Conservation (phyloP, 1,140 invertebrate species). For the Kradibia gibbosae region DNA sequence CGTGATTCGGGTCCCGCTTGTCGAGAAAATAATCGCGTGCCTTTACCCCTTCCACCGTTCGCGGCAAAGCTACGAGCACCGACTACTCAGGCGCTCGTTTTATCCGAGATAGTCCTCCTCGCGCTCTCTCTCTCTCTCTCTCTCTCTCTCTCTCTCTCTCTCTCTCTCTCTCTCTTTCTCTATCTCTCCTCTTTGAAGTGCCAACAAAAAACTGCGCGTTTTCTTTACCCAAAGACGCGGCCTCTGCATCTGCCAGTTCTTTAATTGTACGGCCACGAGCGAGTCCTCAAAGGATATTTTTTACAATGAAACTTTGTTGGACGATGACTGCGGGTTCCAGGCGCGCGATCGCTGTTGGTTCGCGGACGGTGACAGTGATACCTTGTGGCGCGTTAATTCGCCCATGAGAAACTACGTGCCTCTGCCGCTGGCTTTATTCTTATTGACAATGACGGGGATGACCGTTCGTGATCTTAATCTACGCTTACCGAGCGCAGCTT, state of each 20-base stretch:
- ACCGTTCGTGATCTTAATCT: background rate
- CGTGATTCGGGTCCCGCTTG: background rate
- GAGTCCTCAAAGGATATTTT: slow-evolving; percentile 12
- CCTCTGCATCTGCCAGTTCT: background rate
- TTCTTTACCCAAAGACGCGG: background rate
- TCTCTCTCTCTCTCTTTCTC: slow-evolving; percentile 12
- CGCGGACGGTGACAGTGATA: background rate
- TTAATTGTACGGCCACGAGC: slow-evolving; percentile 22
- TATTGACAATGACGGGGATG: background rate
- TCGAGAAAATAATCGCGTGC: background rate
- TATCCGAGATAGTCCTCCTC: too few species aligned
- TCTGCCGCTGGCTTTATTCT: background rate
- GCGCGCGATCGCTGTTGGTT: background rate
- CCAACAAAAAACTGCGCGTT: background rate
- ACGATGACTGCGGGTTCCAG: background rate
- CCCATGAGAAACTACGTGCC: background rate
- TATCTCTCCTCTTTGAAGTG: background rate
- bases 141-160: background rate
- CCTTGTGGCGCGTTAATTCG: slow-evolving; percentile 9
- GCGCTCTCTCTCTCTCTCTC: background rate
- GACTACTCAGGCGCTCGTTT: too few species aligned
- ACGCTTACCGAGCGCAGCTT: background rate
- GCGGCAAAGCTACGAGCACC: too few species aligned
- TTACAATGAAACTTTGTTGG: slow-evolving; percentile 39
- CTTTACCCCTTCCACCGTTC: background rate